Evolutionary conservation across 2,888 invertebrate genomes (phyloP).

Genomic region (Stramonita haemastoma): DNA sequence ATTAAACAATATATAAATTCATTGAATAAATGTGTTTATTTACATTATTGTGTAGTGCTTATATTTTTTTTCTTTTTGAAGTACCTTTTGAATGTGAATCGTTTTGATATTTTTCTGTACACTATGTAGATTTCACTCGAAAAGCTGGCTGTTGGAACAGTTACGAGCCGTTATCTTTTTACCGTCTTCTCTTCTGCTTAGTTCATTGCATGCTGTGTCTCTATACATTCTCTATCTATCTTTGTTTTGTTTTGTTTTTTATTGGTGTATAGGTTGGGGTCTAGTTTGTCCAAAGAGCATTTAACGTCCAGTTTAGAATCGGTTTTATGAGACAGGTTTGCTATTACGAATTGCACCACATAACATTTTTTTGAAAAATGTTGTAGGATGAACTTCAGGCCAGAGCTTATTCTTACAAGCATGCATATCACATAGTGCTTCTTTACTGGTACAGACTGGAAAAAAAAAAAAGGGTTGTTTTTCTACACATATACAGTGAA

Average conservation of each 20-base stretch:
- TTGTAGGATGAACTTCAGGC: no score
- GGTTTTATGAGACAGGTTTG: no score
- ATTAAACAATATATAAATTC: background rate
- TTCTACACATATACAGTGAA: no score
- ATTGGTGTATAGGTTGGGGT: background rate
- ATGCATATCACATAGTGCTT: no score
- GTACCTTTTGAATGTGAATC: background rate
- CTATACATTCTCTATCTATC: background rate
- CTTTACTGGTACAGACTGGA: no score
- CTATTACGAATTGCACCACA: no score
- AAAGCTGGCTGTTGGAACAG: no score
- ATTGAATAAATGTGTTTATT: background rate
- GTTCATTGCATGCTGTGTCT: background rate
- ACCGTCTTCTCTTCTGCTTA: background rate
- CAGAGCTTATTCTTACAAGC: no score
- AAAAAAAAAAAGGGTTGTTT: no score
- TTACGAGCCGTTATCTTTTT: background rate
- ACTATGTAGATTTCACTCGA: no score
- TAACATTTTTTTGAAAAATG: no score
- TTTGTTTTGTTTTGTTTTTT: background rate
- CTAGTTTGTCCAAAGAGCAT: background rate
- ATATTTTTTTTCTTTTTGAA: background rate
- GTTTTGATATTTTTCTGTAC: background rate
- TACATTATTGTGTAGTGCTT: background rate
- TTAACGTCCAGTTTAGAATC: background rate